These are phyloP conservation scores for Falco columbarius DNA, from an alignment of 2,797 vertebrate genomes.

Conservation along the genomic window DNA sequence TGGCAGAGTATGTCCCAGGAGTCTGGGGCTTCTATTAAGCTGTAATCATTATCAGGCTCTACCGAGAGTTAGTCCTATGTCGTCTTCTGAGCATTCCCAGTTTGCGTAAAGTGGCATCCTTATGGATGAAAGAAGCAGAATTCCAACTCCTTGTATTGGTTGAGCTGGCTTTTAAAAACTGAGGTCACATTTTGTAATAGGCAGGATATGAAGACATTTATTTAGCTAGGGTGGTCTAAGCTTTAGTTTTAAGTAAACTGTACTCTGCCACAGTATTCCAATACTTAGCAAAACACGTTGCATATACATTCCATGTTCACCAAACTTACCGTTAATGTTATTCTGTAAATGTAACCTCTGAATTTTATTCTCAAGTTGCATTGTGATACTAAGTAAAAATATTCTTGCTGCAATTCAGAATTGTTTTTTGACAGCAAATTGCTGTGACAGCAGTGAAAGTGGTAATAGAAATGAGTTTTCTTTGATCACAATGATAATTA, in stretches of 20 bases:
- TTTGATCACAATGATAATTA: not conserved
- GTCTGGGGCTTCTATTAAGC: not conserved
- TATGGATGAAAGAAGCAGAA: not conserved
- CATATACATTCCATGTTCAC: not conserved
- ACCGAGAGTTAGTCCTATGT: not conserved
- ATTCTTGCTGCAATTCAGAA: not conserved
- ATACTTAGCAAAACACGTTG: not conserved
- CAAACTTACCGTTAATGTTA: not conserved
- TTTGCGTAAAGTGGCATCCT: not conserved
- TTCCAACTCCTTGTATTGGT: not conserved
- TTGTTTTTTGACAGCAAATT: not conserved
- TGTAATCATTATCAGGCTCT: not conserved
- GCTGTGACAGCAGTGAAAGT: not conserved
- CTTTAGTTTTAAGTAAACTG: not conserved
- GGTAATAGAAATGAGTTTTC: not conserved
- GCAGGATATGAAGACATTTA: not conserved
- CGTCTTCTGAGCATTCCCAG: fast-evolving
- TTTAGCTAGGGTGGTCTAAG: not conserved
- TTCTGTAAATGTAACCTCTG: not conserved
- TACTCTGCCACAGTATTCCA: not conserved
- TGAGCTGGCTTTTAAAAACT: not conserved
- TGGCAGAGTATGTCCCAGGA: not conserved
- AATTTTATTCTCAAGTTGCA: not conserved
- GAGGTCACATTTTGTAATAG: not conserved
- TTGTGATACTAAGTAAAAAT: not conserved